These are phyloP conservation scores for Chesias legatella DNA, from an alignment of 2,888 invertebrate genomes.

Conservation along the genomic window DNA sequence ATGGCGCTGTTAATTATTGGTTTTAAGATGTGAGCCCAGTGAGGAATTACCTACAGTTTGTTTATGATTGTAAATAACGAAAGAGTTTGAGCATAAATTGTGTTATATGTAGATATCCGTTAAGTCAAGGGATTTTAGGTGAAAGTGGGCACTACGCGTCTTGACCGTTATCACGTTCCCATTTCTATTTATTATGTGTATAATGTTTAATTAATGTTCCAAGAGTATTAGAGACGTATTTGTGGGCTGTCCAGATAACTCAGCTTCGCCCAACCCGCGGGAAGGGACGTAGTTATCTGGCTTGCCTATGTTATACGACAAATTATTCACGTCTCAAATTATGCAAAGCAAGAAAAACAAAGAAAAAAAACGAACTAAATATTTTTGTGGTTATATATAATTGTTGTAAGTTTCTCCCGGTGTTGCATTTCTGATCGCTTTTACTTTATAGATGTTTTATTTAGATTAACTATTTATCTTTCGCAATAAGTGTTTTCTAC, in stretches of 20 bases:
- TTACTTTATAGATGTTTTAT: constrained; percentile 31
- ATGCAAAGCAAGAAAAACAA: constrained; percentile 16
- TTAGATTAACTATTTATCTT: not conserved
- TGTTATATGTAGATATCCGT: too few relatives aligned
- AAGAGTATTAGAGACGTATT: constrained; percentile 16
- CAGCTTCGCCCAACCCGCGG: too few relatives aligned
- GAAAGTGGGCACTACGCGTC: not conserved
- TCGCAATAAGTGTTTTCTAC: constrained; percentile 5
- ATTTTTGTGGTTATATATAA: constrained; percentile 48
- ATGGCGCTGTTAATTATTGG: too few relatives aligned
- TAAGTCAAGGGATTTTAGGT: not conserved
- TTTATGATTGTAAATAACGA: too few relatives aligned
- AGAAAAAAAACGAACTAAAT: constrained; percentile 18
- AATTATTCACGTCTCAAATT: constrained; percentile 5
- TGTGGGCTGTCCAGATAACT: constrained; percentile 19
- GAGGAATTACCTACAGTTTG: too few relatives aligned
- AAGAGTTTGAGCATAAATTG: too few relatives aligned
- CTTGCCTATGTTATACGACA: constrained; percentile 10
- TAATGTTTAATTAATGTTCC: constrained; percentile 17
- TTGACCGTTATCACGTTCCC: not conserved
- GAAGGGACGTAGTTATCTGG: constrained; percentile 1
- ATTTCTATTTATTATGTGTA: constrained; percentile 13
- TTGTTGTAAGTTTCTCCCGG: constrained; percentile 43
- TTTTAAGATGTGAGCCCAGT: too few relatives aligned
- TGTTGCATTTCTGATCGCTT: constrained; percentile 36